phyloP scores from a whole-genome alignment of 2,888 invertebrate species.

The Drosophila cracens region DNA sequence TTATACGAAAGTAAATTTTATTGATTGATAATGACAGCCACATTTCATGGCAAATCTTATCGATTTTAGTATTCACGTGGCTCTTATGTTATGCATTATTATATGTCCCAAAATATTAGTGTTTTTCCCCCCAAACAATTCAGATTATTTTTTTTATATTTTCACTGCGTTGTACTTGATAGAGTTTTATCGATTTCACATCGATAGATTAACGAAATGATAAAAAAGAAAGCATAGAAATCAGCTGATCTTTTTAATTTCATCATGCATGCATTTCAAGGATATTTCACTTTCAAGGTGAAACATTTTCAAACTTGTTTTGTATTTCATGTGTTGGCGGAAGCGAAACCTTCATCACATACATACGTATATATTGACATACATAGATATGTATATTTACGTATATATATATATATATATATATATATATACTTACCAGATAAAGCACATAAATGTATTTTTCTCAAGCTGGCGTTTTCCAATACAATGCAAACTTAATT shows the following conservation, averaged over 20 bases:
- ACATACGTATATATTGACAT: background rate
- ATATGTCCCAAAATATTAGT: background rate
- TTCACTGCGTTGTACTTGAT: background rate
- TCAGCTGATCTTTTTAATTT: constrained; percentile 8
- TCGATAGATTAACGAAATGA: background rate
- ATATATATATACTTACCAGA: constrained; percentile 4
- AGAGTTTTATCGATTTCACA: background rate
- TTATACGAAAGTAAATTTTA: background rate
- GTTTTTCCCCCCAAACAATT: background rate
- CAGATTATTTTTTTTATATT: background rate
- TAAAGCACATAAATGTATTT: background rate
- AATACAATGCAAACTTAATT: background rate
- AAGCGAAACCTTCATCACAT: background rate
- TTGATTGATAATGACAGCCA: background rate
- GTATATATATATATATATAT: background rate
- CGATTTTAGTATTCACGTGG: background rate
- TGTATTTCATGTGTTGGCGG: background rate
- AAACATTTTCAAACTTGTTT: background rate
- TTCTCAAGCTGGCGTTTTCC: background rate
- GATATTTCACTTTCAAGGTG: background rate
- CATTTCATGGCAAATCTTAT: background rate
- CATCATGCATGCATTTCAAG: background rate
- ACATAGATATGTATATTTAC: background rate
- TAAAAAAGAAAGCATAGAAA: constrained; percentile 1
- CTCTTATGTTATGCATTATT: background rate